Conservation (phyloP, 2,797 vertebrate species). For the Balearica regulorum region DNA sequence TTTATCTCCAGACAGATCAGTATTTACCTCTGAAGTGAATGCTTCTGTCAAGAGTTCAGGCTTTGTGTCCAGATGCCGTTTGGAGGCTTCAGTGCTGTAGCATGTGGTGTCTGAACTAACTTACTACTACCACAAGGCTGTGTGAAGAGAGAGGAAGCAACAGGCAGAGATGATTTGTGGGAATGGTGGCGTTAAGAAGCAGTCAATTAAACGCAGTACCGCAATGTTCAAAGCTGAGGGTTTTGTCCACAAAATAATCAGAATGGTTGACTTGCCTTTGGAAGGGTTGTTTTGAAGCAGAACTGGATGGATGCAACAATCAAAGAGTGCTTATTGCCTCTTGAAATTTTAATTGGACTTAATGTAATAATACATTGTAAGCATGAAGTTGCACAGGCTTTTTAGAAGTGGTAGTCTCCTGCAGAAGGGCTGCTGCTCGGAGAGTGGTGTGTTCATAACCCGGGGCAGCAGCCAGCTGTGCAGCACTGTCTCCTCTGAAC, state of each 20-base stretch:
- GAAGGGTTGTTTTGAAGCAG: not conserved
- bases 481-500: not conserved
- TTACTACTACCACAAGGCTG: not conserved
- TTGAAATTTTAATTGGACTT: not conserved
- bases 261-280: not conserved
- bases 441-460: accelerated
- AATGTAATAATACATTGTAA: not conserved
- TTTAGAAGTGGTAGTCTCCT: not conserved
- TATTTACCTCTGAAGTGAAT: not conserved
- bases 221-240: not conserved
- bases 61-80: not conserved
- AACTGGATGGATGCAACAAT: not conserved
- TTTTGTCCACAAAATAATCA: not conserved
- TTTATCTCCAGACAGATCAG: not conserved
- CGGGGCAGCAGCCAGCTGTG: not conserved
- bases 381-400: not conserved
- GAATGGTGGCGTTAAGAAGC: not conserved
- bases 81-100: not conserved
- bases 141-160: not conserved
- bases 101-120: not conserved
- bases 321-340: not conserved
- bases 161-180: not conserved
- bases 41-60: not conserved
- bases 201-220: not conserved
- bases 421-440: not conserved